These are phyloP conservation scores for Acropternis orthonyx DNA, from an alignment of 2,797 vertebrate species.

Conservation along the genomic window DNA sequence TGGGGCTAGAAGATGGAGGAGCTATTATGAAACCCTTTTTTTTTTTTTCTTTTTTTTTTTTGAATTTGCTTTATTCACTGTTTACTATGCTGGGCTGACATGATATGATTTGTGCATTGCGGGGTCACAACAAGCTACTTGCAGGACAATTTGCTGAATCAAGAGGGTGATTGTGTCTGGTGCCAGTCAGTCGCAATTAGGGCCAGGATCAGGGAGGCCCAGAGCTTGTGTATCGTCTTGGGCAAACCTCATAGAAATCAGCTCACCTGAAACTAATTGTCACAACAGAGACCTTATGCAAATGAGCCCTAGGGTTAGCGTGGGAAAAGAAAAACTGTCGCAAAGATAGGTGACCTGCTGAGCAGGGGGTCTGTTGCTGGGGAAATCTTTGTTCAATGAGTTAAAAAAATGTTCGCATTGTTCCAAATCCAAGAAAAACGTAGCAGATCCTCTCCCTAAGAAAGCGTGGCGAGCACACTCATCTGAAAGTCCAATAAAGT, in stretches of 20 bases:
- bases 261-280: constrained; percentile 99
- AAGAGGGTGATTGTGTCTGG: constrained; percentile 95
- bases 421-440: constrained; percentile 77
- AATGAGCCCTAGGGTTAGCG: constrained; percentile 97
- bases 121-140: constrained; percentile 88
- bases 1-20: constrained; percentile 56
- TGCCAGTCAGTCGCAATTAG: constrained; percentile 99
- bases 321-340: constrained; percentile 94
- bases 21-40: constrained; percentile 50
- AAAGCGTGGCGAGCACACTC: constrained; percentile 77
- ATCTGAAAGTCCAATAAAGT: constrained; percentile 78
- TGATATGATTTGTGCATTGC: constrained; percentile 87
- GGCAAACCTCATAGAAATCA: constrained; percentile 91
- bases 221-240: constrained; percentile 81
- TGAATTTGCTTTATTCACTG: constrained; percentile 75
- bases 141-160: constrained; percentile 88
- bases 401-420: constrained; percentile 84
- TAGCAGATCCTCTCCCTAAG: constrained; percentile 71
- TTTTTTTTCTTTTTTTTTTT: neutral
- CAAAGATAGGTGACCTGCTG: constrained; percentile 96
- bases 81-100: constrained; percentile 85
- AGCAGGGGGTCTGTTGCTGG: constrained; percentile 91
- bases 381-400: constrained; percentile 91
- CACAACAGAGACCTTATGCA: constrained; percentile 93
- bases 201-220: constrained; percentile 87